These are phyloP conservation scores for Lophotis ruficrista DNA, from an alignment of 2,113 vertebrate genomes.

Conservation along the genomic window DNA sequence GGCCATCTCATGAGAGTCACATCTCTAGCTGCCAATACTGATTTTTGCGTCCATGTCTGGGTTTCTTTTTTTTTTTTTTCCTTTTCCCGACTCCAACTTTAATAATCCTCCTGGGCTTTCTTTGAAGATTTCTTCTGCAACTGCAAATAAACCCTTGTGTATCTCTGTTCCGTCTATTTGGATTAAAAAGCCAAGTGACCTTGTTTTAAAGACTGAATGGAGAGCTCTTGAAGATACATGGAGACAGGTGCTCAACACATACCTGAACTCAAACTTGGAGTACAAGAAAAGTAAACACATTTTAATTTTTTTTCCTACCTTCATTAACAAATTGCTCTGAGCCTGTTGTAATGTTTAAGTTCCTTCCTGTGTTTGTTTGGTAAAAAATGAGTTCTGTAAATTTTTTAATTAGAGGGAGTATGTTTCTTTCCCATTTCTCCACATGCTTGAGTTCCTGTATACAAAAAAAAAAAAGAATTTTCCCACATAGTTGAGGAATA, in stretches of 20 bases:
- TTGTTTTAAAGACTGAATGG: background rate
- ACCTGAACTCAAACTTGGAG: background rate
- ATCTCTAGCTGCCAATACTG: background rate
- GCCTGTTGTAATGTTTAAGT: background rate
- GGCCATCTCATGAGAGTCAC: background rate
- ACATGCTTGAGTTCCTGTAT: background rate
- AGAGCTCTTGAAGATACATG: background rate
- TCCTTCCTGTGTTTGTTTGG: background rate
- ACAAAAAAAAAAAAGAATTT: background rate
- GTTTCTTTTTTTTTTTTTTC: background rate
- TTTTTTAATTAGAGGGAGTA: background rate
- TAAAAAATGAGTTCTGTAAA: background rate
- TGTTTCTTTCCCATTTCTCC: background rate
- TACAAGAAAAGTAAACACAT: background rate
- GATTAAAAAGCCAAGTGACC: background rate
- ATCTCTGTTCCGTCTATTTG: background rate
- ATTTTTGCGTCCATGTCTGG: background rate
- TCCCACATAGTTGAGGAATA: background rate
- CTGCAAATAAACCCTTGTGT: background rate
- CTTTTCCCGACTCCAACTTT: background rate
- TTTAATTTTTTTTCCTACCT: background rate
- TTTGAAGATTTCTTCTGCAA: conserved; percentile 22
- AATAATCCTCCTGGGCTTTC: conserved; percentile 18
- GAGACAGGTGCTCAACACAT: background rate
- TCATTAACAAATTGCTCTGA: background rate